Evolutionary conservation across 1,140 invertebrate genomes (phyloP), one percentile per base, ranked within the genome.

Genomic region (Lucilia cuprina): DNA sequence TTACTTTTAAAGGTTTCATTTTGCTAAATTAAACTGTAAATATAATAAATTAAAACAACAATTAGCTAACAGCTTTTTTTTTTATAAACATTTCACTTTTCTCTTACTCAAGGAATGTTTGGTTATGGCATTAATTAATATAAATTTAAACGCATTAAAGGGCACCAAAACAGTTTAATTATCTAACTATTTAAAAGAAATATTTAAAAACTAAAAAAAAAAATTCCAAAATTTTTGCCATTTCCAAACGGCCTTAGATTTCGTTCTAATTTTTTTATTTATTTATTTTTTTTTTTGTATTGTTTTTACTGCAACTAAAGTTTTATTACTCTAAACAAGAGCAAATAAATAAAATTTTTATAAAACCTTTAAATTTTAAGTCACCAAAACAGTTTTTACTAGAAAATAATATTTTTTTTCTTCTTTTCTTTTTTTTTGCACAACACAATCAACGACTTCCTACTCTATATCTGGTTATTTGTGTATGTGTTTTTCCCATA

Each of bases 141-240:
- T 41, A 19, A 78, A 47, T 75, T 75, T 65, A 60, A 21, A 41
- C n/a, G 9, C 55, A 35, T 65, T 7, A n/a, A 35, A 74, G 77
- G 94, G 94, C 94, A 94, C 94, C 94, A 95, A 95, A 95, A 95
- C 94, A 93, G 93, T 84, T 75, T 50, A 75, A n/a, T 34, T 25
- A 21, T 74, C 21, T 25, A 41, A 83, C 12, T 25, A 34, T 2
- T n/a, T 10, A 49, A 19, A 30, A 41, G 41, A 55, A 10, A 74
- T 19, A 83, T 13, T 2, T 10, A 83, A 41, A 19, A 83, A 74
- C 7, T 25, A 30, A 30, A 30, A 30, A 30, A 30, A 19, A n/a
- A 21, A 17, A 78, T 78, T 75, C 19, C 92, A 93, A 93, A 93
- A 82, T 78, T 35, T 21, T 86, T 92, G 82, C 84, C 84, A 83